Evolutionary conservation across 2,888 invertebrate genomes (phyloP), one percentile per base, ranked within the genome.

Genomic region (Camptogramma bilineatum): DNA sequence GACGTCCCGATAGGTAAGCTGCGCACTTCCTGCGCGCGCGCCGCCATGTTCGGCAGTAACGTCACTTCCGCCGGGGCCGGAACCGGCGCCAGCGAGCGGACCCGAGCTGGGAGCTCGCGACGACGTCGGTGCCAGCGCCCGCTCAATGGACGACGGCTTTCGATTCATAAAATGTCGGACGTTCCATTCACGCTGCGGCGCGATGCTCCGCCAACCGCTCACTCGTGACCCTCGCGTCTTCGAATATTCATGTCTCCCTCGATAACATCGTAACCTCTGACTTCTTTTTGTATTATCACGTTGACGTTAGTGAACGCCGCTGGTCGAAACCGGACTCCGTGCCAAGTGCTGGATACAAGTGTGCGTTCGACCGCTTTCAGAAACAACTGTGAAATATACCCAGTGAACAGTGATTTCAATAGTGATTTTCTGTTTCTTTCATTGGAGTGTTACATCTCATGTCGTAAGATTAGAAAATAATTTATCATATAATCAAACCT

Each of bases 81-180:
- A 87, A 86, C 87, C 81, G 82, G 83, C 80, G 81, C 80, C 77
- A 78, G 81, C 78, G 77, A 73, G 77, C 80, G 80, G 80, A 79
- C 79, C 75, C 78, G 78, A 81, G 85, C 84, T 81, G 83, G 83
- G 80, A 77, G 81, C 81, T 81, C 75, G 79, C 82, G 80, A 76
- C 79, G 82, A 73, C 77, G 77, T 68, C 75, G 81, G 79, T 78
- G 82, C 81, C 76, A 81, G 76, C 56, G 52, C 65, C 66, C 66
- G 79, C 86, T 91, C 92, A 92, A 91, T 92, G 91, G 88, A 90
- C 87, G 86, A 83, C 85, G 88, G 87, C 86, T 85, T 87, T 88
- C 87, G 86, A 93, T 93, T 93, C 92, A 93, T 92, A 90, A 91
- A 92, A 92, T 91, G 90, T 93, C 92, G 91, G 91, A 86, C 88